These are phyloP conservation scores for Drosophila prolongata DNA, from an alignment of 2,888 invertebrate genomes.

Conservation along the genomic window DNA sequence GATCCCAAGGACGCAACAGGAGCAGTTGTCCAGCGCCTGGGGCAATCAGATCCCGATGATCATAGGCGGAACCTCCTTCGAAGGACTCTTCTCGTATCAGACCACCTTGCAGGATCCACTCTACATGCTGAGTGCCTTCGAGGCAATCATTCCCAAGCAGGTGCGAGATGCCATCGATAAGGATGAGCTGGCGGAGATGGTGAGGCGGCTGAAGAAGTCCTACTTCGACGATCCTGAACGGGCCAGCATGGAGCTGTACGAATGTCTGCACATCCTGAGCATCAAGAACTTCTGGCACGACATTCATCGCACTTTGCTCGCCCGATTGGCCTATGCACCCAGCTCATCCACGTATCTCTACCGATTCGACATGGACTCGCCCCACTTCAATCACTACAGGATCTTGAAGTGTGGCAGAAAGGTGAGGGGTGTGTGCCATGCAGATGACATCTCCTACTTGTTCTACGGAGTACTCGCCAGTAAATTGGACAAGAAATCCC, in stretches of 20 bases:
- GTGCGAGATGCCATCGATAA: conserved; percentile 62
- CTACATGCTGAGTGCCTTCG: conserved; percentile 77
- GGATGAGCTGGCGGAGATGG: conserved; percentile 55
- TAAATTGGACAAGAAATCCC: conserved; percentile 58
- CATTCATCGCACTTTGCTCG: conserved; percentile 80
- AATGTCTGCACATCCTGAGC: conserved; percentile 63
- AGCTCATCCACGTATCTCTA: conserved; percentile 81
- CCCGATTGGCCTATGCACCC: conserved; percentile 66
- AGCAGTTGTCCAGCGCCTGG: conserved; percentile 80
- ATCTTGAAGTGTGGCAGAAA: conserved; percentile 72
- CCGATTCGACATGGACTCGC: conserved; percentile 83
- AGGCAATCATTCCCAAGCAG: conserved; percentile 78
- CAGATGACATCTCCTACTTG: conserved; percentile 83
- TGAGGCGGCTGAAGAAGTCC: conserved; percentile 56
- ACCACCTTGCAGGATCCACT: conserved; percentile 63
- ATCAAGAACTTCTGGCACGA: conserved; percentile 83
- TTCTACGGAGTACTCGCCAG: conserved; percentile 72
- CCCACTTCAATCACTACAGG: conserved; percentile 80
- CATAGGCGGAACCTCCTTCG: conserved; percentile 81
- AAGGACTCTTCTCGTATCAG: conserved; percentile 80
- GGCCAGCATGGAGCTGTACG: conserved; percentile 56
- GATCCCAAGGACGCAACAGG: conserved; percentile 69
- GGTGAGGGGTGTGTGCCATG: conserved; percentile 81
- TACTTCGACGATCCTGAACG: conserved; percentile 67
- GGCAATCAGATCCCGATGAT: conserved; percentile 81